Conservation (phyloP, 2,797 vertebrate species). For the Oreochromis mossambicus region DNA sequence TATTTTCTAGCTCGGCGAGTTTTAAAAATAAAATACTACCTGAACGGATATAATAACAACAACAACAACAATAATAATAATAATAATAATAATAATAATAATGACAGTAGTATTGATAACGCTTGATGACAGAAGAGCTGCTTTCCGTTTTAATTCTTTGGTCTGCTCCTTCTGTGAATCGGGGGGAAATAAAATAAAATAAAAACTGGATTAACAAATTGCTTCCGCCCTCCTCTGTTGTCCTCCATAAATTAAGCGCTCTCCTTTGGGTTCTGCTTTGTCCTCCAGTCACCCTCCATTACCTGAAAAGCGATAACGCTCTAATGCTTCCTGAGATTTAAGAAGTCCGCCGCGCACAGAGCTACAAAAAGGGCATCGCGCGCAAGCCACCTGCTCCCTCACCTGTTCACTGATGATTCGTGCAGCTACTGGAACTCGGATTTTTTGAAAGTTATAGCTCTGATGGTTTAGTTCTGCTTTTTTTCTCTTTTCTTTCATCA, state of each 20-base stretch:
- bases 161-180: not conserved
- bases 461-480: not conserved
- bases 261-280: not conserved
- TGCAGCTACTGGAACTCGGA: slow-evolving; percentile 3
- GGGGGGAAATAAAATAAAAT: not conserved
- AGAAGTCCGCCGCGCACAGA: not conserved
- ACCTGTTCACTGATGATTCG: slow-evolving; percentile 25
- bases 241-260: not conserved
- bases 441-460: slow-evolving; percentile 16
- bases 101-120: not conserved
- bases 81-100: not conserved
- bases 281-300: not conserved
- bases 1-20: not conserved
- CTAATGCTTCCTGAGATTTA: not conserved
- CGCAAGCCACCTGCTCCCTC: slow-evolving; percentile 49
- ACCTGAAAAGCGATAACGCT: not conserved
- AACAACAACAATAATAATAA: not conserved
- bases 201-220: not conserved
- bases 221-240: not conserved
- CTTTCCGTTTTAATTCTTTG: not conserved
- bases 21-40: not conserved
- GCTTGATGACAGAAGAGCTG: not conserved
- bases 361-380: slow-evolving; percentile 26
- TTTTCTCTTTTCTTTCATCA: not conserved
- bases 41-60: not conserved